Conservation (phyloP, 2,888 invertebrate genomes). For the Acrobasis consociella region DNA sequence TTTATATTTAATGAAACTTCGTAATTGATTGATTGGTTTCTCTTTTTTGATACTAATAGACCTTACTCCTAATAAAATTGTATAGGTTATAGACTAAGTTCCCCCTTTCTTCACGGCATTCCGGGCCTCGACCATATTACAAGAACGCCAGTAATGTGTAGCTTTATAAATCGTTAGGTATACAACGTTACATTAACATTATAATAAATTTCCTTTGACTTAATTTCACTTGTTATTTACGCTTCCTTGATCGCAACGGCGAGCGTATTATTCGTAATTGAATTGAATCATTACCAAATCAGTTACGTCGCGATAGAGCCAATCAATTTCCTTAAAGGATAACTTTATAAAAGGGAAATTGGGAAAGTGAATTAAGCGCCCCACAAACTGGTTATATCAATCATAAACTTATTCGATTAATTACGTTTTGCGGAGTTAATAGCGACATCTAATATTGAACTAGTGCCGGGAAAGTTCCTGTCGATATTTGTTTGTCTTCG, state of each 20-base stretch:
- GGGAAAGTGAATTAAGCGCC: slow-evolving; percentile 82
- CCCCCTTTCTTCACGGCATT: too few species aligned
- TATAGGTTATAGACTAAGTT: too few species aligned
- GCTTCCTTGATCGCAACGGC: slow-evolving; percentile 47
- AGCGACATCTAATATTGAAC: slow-evolving; percentile 80
- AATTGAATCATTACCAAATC: slow-evolving; percentile 69
- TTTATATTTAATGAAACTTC: too few species aligned
- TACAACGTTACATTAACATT: slow-evolving; percentile 33
- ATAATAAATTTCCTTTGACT: slow-evolving; percentile 50
- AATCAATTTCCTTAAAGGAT: slow-evolving; percentile 78
- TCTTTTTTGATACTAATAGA: too few species aligned
- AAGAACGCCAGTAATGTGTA: not conserved
- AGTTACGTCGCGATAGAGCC: slow-evolving; percentile 64
- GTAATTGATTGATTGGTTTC: too few species aligned
- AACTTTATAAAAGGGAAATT: slow-evolving; percentile 80
- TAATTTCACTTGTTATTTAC: slow-evolving; percentile 54
- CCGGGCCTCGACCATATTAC: too few species aligned
- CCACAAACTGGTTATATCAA: slow-evolving; percentile 83
- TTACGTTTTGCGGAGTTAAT: slow-evolving; percentile 84
- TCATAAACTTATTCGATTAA: slow-evolving; percentile 84
- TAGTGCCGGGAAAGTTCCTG: slow-evolving; percentile 50
- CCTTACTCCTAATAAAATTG: too few species aligned
- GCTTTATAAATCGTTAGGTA: slow-evolving; percentile 16
- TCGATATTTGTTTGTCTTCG: slow-evolving; percentile 29
- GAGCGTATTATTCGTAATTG: slow-evolving; percentile 52